Percentiles rank a stretch among this genome's conserved stretches.
Conservation (phyloP, 1,140 invertebrate genomes). For the fruit fly (Drosophila melanogaster) region Release_6_plus_ISO1_MT NT_037436.4:13095001-13095500, state of each 20-base stretch:
- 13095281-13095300: conserved; percentile 81
- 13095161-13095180: conserved; percentile 61
- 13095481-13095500: conserved; percentile 73
- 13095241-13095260: conserved; percentile 77
- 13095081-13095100: conserved; percentile 81
- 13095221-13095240: conserved; percentile 29
- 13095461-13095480: conserved; percentile 15
- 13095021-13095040: conserved; percentile 7
- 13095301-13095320: conserved; percentile 81
- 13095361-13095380: conserved; percentile 20
- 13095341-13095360: conserved; percentile 63
- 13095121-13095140: conserved; percentile 10
- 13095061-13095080: conserved; percentile 65
- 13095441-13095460: conserved; percentile 19
- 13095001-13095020: conserved; percentile 10
- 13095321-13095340: conserved; percentile 74
- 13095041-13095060: conserved; percentile 66
- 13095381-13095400: conserved; percentile 43
- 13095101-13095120: conserved; percentile 79
- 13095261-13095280: conserved; percentile 81
- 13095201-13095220: conserved; percentile 42
- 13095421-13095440: conserved; percentile 71
- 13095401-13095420: conserved; percentile 80
- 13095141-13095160: conserved; percentile 26
- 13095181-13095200: conserved; percentile 50